Base-by-base conservation (phyloP, 2,113 vertebrate genomes). In the Amblyornis subalaris region DNA sequence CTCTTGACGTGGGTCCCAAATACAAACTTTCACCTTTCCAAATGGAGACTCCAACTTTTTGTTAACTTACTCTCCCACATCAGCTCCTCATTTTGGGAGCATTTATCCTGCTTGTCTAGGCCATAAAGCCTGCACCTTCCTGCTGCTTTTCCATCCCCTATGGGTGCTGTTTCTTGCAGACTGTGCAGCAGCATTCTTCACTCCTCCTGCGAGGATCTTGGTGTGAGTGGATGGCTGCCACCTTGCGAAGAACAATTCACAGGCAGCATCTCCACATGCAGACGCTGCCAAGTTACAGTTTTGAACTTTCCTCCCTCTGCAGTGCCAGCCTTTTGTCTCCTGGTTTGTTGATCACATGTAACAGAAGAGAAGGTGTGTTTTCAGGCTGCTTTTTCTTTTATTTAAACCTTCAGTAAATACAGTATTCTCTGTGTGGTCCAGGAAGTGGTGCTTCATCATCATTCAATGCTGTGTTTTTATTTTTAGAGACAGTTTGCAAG, bases 161-260 rank as follows among this genome's bases (percentile, higher is more conserved):
- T 7, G 9, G 6, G 0, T 25, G 51, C 40, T 40, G 15, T 40
- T 70, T 64, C 55, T 36, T 36, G 35, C 40, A 36, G 50, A 1
- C 57, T 8, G 25, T 22, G 42, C n/a, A 73, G 53, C 75, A 19
- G 26, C 12, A 8, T 62, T 87, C 35, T 25, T 48, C 10, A 17
- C 0, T 3, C 22, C 2, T 3, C 18, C 35, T 35, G 35, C 5
- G 20, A 31, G 24, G 10, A 38, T 23, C 40, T 19, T 14, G 16
- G 3, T 28, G 33, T 22, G 51, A 75, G 44, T 45, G 12, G 44
- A 4, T n/a, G 53, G 62, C 40, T 44, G 10, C 69, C 58, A 16
- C 57, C 47, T 61, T 12, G 25, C 45, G 6, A 35, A 50, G 36
- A 60, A 25, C 70, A 12, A 14, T 31, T 71, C 57, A 35, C 29